Conservation (phyloP, 2,797 vertebrate genomes). For the Menidia menidia region DNA sequence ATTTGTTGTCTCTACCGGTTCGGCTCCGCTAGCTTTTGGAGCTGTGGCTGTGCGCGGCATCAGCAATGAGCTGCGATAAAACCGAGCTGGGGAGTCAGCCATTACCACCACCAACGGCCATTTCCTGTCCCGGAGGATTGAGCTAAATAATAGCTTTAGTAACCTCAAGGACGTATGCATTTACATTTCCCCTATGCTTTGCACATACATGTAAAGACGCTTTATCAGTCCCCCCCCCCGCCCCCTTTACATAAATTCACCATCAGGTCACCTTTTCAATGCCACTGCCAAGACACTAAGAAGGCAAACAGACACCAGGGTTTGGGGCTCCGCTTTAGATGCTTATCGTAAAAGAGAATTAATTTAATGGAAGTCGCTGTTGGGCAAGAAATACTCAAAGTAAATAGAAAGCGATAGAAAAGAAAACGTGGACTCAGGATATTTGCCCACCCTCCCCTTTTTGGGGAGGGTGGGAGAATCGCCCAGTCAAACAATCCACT, state of each 20-base stretch:
- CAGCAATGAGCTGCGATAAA: constrained; percentile 54
- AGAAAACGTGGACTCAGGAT: constrained; percentile 38
- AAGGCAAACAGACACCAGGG: constrained; percentile 39
- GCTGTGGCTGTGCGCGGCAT: constrained; percentile 47
- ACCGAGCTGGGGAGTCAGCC: constrained; percentile 16
- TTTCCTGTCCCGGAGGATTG: constrained; percentile 29
- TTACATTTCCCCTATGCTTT: constrained; percentile 23
- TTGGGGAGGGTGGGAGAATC: constrained; percentile 30
- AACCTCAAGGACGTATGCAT: constrained; percentile 34
- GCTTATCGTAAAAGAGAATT: constrained; percentile 76
- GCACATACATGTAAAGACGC: constrained; percentile 9
- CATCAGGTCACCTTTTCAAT: constrained; percentile 29
- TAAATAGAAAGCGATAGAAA: constrained; percentile 24
- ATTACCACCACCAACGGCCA: neutral
- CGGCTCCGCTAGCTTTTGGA: constrained; percentile 48
- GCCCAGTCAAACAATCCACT: constrained; percentile 62
- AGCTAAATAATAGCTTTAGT: constrained; percentile 45
- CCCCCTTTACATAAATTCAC: constrained; percentile 7
- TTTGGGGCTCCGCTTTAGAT: constrained; percentile 63
- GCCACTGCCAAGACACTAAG: constrained; percentile 35
- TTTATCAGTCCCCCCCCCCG: neutral
- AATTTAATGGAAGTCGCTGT: constrained; percentile 69
- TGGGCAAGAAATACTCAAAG: constrained; percentile 46
- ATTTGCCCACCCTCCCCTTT: constrained; percentile 38
- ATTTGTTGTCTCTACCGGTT: constrained; percentile 38